Evolutionary conservation across 2,797 vertebrate species (phyloP).

Genomic region (Heliangelus exortis): DNA sequence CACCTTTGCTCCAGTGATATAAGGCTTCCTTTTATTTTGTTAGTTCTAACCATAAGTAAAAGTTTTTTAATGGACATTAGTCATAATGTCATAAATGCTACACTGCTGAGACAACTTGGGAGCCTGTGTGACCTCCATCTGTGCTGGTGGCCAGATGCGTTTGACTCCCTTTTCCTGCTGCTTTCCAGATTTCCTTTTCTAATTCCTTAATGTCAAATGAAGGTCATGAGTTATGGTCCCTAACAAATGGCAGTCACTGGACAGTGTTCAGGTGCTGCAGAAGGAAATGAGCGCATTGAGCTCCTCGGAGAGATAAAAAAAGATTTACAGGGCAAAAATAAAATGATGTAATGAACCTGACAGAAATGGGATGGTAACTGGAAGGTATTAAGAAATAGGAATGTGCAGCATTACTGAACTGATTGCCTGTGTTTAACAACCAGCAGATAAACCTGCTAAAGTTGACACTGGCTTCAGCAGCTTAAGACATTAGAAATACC

Average conservation of each 20-base stretch:
- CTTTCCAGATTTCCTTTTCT: background rate
- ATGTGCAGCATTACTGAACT: background rate
- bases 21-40: background rate
- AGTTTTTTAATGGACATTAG: background rate
- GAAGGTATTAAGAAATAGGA: background rate
- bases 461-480: background rate
- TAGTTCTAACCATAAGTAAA: background rate
- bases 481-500: background rate
- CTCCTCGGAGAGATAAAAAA: background rate
- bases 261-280: background rate
- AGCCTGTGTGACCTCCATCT: background rate
- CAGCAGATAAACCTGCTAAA: background rate
- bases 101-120: background rate
- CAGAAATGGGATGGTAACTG: constrained; percentile 16
- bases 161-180: background rate
- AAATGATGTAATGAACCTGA: constrained; percentile 24
- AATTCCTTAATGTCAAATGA: background rate
- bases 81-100: background rate
- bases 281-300: background rate
- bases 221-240: background rate
- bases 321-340: background rate
- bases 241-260: background rate
- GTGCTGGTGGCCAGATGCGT: background rate
- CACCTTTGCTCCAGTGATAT: background rate
- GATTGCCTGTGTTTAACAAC: background rate